These are phyloP conservation scores for Mus spicilegus DNA, from an alignment of 2,113 vertebrate genomes.

Conservation along the genomic window DNA sequence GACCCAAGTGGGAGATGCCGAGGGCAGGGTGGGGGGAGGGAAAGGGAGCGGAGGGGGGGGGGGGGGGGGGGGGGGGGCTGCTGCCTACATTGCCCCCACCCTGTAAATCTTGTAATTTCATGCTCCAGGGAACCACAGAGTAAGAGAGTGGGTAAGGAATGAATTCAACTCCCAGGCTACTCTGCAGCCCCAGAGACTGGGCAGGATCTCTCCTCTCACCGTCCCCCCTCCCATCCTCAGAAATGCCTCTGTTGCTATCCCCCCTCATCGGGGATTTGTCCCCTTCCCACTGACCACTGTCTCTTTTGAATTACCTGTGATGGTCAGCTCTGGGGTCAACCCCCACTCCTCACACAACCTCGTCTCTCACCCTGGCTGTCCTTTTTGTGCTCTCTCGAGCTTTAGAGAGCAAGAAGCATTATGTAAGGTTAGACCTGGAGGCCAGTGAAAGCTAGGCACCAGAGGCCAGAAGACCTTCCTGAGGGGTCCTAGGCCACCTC, in stretches of 20 bases:
- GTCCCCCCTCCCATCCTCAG: not conserved
- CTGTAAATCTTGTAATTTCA: slow-evolving; percentile 86
- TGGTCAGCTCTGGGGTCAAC: not conserved
- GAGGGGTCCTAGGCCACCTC: not conserved
- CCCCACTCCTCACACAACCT: not conserved
- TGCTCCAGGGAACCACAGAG: slow-evolving; percentile 86
- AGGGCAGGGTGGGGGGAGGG: not conserved
- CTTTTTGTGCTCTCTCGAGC: not conserved
- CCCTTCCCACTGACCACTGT: not conserved
- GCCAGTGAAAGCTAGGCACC: not conserved
- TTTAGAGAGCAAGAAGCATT: not conserved
- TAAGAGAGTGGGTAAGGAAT: slow-evolving; percentile 77
- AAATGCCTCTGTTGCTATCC: not conserved
- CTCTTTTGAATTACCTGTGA: not conserved
- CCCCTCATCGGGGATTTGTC: not conserved
- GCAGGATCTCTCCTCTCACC: no score
- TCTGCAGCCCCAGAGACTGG: not conserved
- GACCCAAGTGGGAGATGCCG: not conserved
- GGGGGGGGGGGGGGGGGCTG: not conserved
- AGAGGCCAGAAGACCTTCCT: not conserved
- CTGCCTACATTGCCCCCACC: slow-evolving; percentile 20
- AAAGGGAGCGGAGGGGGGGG: no score
- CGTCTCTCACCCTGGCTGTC: not conserved
- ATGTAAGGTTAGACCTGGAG: not conserved
- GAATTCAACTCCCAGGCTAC: not conserved